Evolutionary conservation across 1,140 invertebrate genomes (phyloP).

Genomic region (Apolygus lucorum): DNA sequence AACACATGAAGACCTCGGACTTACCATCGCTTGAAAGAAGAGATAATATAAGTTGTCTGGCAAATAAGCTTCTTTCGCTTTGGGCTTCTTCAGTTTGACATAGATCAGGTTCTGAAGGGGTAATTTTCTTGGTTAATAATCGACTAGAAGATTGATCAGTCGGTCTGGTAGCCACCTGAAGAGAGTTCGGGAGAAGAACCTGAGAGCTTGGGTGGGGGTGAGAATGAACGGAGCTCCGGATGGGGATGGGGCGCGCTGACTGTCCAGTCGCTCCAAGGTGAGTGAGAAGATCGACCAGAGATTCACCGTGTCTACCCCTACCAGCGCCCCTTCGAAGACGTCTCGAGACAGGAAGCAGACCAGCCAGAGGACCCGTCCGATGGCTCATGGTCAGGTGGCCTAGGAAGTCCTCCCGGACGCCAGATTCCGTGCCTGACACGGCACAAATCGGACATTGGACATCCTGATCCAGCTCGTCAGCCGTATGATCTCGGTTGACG

Average conservation of each 20-base stretch:
- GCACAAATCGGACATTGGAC: conserved; percentile 17
- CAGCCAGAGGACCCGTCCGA: not conserved
- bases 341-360: not conserved
- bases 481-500: conserved; percentile 74
- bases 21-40: not conserved
- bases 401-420: conserved; percentile 5
- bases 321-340: not conserved
- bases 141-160: not conserved
- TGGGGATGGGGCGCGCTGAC: not conserved
- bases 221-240: not conserved
- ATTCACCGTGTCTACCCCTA: not conserved
- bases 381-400: conserved; percentile 7
- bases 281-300: not conserved
- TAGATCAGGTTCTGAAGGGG: not conserved
- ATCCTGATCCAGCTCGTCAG: not conserved
- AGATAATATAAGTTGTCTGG: not conserved
- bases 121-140: not conserved
- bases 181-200: not conserved
- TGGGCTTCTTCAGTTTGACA: not conserved
- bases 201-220: not conserved
- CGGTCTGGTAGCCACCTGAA: not conserved
- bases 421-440: not conserved
- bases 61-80: not conserved
- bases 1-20: too few relatives aligned
- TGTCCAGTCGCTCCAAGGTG: not conserved